Percentiles rank a stretch among this genome's conserved stretches.
Conservation (phyloP, 2,888 invertebrate genomes). For the Eupithecia vulgata region DNA sequence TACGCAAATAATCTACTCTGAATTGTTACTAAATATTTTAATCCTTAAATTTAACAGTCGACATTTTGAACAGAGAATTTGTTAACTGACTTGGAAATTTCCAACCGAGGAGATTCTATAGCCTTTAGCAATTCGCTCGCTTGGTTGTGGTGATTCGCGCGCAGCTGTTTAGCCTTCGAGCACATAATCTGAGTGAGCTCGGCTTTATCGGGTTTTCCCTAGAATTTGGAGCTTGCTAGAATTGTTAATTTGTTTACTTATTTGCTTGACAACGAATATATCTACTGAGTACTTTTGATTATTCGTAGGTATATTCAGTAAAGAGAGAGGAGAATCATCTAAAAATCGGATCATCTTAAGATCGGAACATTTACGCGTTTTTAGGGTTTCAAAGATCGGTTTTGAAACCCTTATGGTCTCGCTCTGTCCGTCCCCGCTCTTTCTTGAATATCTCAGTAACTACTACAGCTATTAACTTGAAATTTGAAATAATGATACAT, state of each 20-base stretch:
- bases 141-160: slow-evolving; percentile 36
- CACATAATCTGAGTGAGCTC: slow-evolving; percentile 34
- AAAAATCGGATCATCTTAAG: background rate
- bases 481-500: too few relatives aligned
- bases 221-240: slow-evolving; percentile 26
- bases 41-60: too few relatives aligned
- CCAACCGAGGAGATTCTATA: background rate
- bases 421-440: too few relatives aligned
- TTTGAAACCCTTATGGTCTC: too few relatives aligned
- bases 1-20: too few relatives aligned
- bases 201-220: slow-evolving; percentile 37
- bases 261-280: background rate
- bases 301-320: background rate
- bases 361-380: background rate
- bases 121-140: slow-evolving; percentile 40
- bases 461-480: too few relatives aligned
- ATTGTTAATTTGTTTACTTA: slow-evolving; percentile 6
- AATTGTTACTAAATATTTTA: too few relatives aligned
- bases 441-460: too few relatives aligned
- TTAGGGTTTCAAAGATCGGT: too few relatives aligned
- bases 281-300: background rate
- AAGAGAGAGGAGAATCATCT: background rate
- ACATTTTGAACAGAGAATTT: background rate
- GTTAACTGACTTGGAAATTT: background rate
- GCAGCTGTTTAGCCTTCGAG: slow-evolving; percentile 35